These are phyloP conservation scores for Agapostemon virescens DNA, from an alignment of 2,888 invertebrate species.

Conservation along the genomic window DNA sequence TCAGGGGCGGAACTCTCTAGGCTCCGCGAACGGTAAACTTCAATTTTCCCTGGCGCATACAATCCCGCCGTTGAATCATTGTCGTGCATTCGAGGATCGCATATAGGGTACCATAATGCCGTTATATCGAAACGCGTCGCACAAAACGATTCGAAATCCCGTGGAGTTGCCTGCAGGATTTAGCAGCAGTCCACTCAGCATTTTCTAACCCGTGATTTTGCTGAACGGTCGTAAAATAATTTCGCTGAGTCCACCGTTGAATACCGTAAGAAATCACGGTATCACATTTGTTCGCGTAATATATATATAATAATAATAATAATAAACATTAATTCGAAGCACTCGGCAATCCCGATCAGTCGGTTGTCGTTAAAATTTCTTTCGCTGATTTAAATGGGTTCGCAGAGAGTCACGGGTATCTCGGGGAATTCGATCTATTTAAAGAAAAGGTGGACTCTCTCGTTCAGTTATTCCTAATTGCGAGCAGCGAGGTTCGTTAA, in stretches of 20 bases:
- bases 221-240: neutral
- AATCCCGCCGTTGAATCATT: neutral
- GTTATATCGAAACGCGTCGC: neutral
- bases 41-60: neutral
- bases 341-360: neutral
- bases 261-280: neutral
- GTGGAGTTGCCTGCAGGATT: neutral
- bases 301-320: too few species aligned
- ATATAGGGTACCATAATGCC: neutral
- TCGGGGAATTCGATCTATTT: neutral
- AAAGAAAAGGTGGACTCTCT: neutral
- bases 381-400: conserved; percentile 2
- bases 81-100: neutral
- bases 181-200: neutral
- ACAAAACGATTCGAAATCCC: neutral
- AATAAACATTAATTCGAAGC: neutral
- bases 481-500: conserved; percentile 1
- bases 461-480: conserved; percentile 6
- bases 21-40: conserved; percentile 80
- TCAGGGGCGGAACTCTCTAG: conserved; percentile 81
- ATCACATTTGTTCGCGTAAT: neutral
- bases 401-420: neutral
- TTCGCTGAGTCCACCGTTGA: neutral
- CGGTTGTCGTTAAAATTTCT: neutral
- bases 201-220: neutral